Percentiles rank a stretch among this genome's conserved stretches.
These are phyloP conservation scores for Grallaria varia DNA, from an alignment of 2,113 vertebrate species.

Conservation along the genomic window DNA sequence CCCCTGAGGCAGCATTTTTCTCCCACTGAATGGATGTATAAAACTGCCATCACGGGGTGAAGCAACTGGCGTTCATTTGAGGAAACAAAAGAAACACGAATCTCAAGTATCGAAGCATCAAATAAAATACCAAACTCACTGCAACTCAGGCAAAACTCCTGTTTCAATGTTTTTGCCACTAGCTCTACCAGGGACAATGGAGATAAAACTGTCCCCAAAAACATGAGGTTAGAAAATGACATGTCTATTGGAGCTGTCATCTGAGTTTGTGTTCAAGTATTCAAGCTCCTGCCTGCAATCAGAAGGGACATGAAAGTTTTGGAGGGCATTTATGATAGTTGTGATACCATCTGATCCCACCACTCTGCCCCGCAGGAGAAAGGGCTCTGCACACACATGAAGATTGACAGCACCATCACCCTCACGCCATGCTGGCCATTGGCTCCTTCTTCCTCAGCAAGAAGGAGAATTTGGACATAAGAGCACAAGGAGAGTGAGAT, in stretches of 20 bases:
- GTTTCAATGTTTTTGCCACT: background rate
- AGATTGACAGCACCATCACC: background rate
- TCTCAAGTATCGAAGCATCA: background rate
- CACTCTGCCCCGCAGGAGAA: background rate
- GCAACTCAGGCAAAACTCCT: background rate
- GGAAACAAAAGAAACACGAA: background rate
- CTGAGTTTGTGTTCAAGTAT: background rate
- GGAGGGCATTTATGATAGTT: background rate
- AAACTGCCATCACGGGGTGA: background rate
- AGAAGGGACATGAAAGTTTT: background rate
- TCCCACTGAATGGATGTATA: background rate
- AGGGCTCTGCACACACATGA: background rate
- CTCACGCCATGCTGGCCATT: fast-evolving
- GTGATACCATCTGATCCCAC: background rate
- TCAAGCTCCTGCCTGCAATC: background rate
- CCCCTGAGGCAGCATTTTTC: background rate
- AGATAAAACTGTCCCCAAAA: background rate
- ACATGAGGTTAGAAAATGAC: background rate
- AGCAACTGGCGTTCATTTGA: background rate
- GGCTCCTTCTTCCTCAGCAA: background rate
- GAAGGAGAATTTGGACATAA: background rate
- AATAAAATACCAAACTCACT: background rate
- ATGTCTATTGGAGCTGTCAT: background rate
- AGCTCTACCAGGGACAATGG: background rate
- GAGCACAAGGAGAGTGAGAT: background rate